Evolutionary conservation across 2,888 invertebrate genomes (phyloP).

Genomic region (Phortica okadai): DNA sequence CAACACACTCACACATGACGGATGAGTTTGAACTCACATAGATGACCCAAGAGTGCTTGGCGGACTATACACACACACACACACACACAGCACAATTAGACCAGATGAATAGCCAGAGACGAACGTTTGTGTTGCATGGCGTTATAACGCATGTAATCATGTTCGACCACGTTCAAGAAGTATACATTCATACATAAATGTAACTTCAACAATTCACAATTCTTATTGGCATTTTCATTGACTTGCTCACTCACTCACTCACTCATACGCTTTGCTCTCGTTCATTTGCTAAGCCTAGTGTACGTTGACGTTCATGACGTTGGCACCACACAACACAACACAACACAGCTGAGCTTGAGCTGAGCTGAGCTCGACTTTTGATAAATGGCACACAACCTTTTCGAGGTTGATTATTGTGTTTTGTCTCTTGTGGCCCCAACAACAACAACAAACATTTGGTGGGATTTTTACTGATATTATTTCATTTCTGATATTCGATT

Average conservation of each 20-base stretch:
- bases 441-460: conserved; percentile 31
- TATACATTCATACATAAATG: conserved; percentile 14
- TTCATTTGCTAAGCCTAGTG: conserved; percentile 16
- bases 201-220: conserved; percentile 28
- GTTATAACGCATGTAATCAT: conserved; percentile 41
- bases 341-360: conserved; percentile 25
- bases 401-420: conserved; percentile 72
- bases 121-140: conserved; percentile 21
- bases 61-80: conserved; percentile 36
- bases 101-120: conserved; percentile 35
- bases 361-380: conserved; percentile 56
- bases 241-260: conserved; percentile 30
- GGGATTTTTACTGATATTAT: conserved; percentile 37
- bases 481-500: conserved; percentile 36
- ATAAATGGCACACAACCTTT: conserved; percentile 72
- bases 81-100: conserved; percentile 46
- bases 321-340: conserved; percentile 59
- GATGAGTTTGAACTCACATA: conserved; percentile 75
- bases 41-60: conserved; percentile 61
- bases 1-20: conserved; percentile 64
- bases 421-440: conserved; percentile 55
- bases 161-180: conserved; percentile 28
- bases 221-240: conserved; percentile 29
- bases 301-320: conserved; percentile 23
- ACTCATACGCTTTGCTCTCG: conserved; percentile 40